phyloP scores from a whole-genome alignment of 2,888 invertebrate genomes.

The Orthosia incerta region DNA sequence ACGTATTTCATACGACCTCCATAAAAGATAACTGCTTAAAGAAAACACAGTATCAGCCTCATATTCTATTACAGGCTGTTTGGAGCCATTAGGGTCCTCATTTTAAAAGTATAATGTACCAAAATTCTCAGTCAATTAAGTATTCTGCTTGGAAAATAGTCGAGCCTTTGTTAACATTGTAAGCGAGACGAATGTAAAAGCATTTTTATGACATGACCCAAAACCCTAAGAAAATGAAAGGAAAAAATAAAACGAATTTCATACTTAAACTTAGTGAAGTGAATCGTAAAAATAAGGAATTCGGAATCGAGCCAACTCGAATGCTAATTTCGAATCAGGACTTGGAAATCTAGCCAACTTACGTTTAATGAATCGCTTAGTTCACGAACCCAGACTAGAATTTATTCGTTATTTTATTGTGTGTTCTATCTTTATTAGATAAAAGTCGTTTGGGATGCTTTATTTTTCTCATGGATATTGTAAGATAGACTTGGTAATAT shows the following conservation, averaged over 20 bases:
- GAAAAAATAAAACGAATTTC: slow-evolving; percentile 84
- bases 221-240: slow-evolving; percentile 80
- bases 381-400: slow-evolving; percentile 9
- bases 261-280: slow-evolving; percentile 75
- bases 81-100: slow-evolving; percentile 60
- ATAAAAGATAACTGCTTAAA: slow-evolving; percentile 40
- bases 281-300: slow-evolving; percentile 43
- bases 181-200: slow-evolving; percentile 84
- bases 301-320: slow-evolving; percentile 51
- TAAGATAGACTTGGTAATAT: neutral
- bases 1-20: slow-evolving; percentile 23
- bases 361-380: slow-evolving; percentile 8
- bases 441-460: neutral
- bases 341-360: slow-evolving; percentile 28
- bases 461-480: neutral
- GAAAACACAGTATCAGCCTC: slow-evolving; percentile 34
- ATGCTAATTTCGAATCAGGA: slow-evolving; percentile 38
- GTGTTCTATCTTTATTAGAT: neutral
- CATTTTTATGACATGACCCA: slow-evolving; percentile 82
- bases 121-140: slow-evolving; percentile 77
- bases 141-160: slow-evolving; percentile 77
- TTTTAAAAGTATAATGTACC: slow-evolving; percentile 66
- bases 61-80: slow-evolving; percentile 62
- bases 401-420: neutral
- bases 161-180: slow-evolving; percentile 84